Evolutionary conservation across 2,888 invertebrate genomes (phyloP).

Genomic region (Drosophila siamana): DNA sequence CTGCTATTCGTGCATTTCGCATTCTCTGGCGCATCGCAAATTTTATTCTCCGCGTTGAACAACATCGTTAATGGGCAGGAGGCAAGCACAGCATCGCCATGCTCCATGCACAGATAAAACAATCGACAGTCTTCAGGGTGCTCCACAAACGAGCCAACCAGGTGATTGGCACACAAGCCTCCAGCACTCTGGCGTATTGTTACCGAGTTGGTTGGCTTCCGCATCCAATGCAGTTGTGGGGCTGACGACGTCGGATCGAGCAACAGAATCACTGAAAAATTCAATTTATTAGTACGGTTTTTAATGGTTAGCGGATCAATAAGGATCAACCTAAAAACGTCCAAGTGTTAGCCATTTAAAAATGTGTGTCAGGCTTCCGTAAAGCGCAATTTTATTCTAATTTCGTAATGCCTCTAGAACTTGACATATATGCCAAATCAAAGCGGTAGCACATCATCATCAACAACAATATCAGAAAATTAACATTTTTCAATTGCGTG

Average conservation of each 20-base stretch:
- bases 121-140: conserved; percentile 79
- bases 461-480: conserved; percentile 66
- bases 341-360: conserved; percentile 28
- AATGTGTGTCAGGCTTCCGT: conserved; percentile 55
- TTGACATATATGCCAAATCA: conserved; percentile 63
- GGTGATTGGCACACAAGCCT: conserved; percentile 66
- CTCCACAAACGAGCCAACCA: conserved; percentile 77
- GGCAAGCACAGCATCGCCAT: conserved; percentile 76
- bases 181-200: conserved; percentile 63
- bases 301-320: neutral
- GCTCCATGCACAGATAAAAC: conserved; percentile 81
- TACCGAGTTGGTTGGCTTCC: conserved; percentile 72
- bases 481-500: conserved; percentile 71
- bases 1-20: conserved; percentile 62
- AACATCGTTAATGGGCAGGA: conserved; percentile 83
- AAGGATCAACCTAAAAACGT: conserved; percentile 39
- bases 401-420: conserved; percentile 64
- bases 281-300: neutral
- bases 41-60: conserved; percentile 80
- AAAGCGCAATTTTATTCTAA: conserved; percentile 72
- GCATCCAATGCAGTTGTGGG: conserved; percentile 31
- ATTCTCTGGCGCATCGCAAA: conserved; percentile 81
- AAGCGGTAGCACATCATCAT: conserved; percentile 7
- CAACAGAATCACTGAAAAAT: conserved; percentile 28
- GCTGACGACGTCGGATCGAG: conserved; percentile 12